Evolutionary conservation across 2,888 invertebrate species (phyloP).

Genomic region (Agrotis ipsilon): DNA sequence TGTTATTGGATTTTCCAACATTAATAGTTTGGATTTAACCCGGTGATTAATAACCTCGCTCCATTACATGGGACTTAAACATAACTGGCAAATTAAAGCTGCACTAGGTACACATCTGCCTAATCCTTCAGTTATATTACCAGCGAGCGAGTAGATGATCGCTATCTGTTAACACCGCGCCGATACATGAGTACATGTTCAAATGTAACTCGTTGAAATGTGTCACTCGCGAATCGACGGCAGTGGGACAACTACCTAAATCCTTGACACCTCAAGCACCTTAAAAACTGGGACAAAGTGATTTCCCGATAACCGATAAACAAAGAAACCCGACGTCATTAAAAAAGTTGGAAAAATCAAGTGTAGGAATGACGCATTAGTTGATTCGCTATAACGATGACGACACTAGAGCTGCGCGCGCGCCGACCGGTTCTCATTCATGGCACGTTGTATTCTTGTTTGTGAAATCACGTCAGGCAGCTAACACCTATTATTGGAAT

Average conservation of each 20-base stretch:
- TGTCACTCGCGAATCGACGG: background rate
- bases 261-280: constrained; percentile 36
- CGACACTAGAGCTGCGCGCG: constrained; percentile 52
- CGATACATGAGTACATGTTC: background rate
- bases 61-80: too few species aligned
- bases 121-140: too few species aligned
- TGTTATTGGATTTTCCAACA: too few species aligned
- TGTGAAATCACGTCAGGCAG: constrained; percentile 49
- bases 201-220: background rate
- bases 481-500: constrained; percentile 52
- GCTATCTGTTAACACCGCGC: background rate
- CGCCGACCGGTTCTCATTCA: constrained; percentile 70
- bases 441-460: constrained; percentile 51
- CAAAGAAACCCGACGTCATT: constrained; percentile 63
- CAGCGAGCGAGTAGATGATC: background rate
- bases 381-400: constrained; percentile 62
- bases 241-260: background rate
- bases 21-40: too few species aligned
- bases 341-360: constrained; percentile 66
- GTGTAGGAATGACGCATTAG: constrained; percentile 55
- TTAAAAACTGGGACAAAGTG: constrained; percentile 44
- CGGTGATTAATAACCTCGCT: too few species aligned
- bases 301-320: constrained; percentile 45
- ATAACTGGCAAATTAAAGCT: too few species aligned
- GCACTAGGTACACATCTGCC: too few species aligned